Evolutionary conservation across 2,113 vertebrate genomes (phyloP), one percentile per base, ranked within the genome.

Genomic region (Oryzias curvinotus): DNA sequence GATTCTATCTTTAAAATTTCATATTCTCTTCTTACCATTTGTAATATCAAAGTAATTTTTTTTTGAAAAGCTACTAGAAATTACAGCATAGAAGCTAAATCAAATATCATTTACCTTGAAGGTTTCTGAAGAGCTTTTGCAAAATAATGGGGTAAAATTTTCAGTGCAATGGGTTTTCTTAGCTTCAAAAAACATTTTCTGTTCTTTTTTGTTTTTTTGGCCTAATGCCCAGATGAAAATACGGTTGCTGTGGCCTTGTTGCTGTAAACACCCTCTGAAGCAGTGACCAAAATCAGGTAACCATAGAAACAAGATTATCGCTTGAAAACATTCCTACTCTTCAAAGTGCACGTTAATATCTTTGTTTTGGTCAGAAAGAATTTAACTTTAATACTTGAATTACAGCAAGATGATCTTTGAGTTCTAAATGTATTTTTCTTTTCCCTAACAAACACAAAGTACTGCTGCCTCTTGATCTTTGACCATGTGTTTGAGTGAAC

Each of bases 251-350:
- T 55, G 50, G 46, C 48, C 57, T 68, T 45, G 47, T 28, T 44
- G 25, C 57, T 58, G 43, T 36, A 26, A 66, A 75, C 26, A 52
- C 18, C 52, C 14, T 50, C 50, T 7, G 41, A 46, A 50, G 52
- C 26, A 47, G 58, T 61, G 62, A 53, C 68, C 49, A 73, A 69
- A 63, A 67, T 25, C 7, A 7, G 5, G 67, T 79, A 57, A n/a
- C 82, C 79, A 82, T 74, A 63, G 78, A 52, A 84, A 81, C 72
- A 65, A 47, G 57, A 21, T 17, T 21, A 1, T 21, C 1, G 1
- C 7, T 5, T 26, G 42, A 36, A 46, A 68, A 54, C 12, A 30
- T 55, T 25, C 14, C 1, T 23, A 52, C 44, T 65, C 23, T 62
- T 30, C 18, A 53, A 13, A 43, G 16, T 51, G 28, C 36, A 23